Evolutionary conservation across 2,113 vertebrate genomes (phyloP), one percentile per base, ranked within the genome.

Genomic region (Albula goreensis): DNA sequence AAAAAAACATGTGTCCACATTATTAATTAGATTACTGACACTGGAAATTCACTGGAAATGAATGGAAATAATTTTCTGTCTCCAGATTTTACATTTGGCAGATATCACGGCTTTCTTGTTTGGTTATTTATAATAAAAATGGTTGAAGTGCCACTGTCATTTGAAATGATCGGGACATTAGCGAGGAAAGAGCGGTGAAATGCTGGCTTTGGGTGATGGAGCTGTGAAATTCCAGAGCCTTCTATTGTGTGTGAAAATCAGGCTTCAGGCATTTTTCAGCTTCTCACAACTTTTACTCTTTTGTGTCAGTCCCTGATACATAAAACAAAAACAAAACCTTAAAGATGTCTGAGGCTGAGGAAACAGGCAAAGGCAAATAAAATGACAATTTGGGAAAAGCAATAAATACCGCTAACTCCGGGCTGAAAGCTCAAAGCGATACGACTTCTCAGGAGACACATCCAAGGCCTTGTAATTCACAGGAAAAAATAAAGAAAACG

Each of bases 341-440:
- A 74, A 74, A 74, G 70, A 74, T 74, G 25, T 74, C 70, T 74
- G 8, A 19, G 70, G 70, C 70, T 31, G 22, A 25, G 70, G 70
- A 31, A 74, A 31, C 49, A 25, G 78, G 66, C n/a, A 63, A 41
- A 86, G 80, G 51, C 86, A 84, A 86, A 84, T 60, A 83, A 78
- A 74, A 84, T 74, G 80, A 50, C 60, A 88, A 85, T 82, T 85
- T 85, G 77, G 31, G 7, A 63, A 41, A 87, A 50, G 51, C 63
- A 81, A 56, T 87, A 86, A 52, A 88, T 74, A 53, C 70, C n/a
- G 50, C 89, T 83, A 78, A 86, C 31, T 79, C 80, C 82, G 17
- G 82, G 53, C 51, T 31, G 57, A 70, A 57, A 66, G 49, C 70
- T 74, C 70, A 74, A 74, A 74, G 70, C 70, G n/a, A 22, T 10